phyloP scores from a whole-genome alignment of 2,113 vertebrate species.

The Cyanoramphus novaezelandiae region DNA sequence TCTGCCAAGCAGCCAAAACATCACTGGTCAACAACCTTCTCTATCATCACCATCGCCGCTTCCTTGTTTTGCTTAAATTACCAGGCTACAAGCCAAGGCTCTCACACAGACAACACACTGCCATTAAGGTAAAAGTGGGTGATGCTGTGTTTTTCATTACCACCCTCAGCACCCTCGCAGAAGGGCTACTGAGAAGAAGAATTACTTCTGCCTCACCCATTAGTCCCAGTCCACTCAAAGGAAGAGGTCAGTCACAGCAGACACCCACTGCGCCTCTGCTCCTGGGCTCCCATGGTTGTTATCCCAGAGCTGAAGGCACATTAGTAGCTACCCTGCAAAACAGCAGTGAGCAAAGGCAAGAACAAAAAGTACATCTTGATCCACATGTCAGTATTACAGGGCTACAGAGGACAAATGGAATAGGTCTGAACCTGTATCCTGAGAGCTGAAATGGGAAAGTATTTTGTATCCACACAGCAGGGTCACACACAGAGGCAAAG shows the following conservation, averaged over 20 bases:
- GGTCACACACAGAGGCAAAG: not conserved
- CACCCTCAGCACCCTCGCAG: not conserved
- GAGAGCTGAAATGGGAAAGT: not conserved
- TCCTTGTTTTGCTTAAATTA: not conserved
- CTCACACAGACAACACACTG: not conserved
- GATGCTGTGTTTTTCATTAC: not conserved
- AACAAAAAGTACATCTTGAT: not conserved
- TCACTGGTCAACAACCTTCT: not conserved
- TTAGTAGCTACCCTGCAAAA: not conserved
- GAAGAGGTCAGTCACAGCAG: not conserved
- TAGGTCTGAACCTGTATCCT: not conserved
- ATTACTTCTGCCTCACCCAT: not conserved
- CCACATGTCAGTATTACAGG: not conserved
- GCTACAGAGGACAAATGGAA: not conserved
- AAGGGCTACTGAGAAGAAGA: not conserved
- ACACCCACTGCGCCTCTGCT: not conserved
- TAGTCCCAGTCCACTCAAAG: not conserved
- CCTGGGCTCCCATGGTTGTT: accelerated
- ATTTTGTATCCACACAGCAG: not conserved
- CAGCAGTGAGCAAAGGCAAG: not conserved
- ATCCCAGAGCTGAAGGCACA: not conserved
- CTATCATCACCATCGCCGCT: not conserved
- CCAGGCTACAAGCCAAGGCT: not conserved
- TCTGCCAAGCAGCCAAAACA: not conserved
- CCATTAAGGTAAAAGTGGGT: not conserved